Evolutionary conservation across 2,113 vertebrate species (phyloP).

Genomic region (Rhabdornis inornatus): DNA sequence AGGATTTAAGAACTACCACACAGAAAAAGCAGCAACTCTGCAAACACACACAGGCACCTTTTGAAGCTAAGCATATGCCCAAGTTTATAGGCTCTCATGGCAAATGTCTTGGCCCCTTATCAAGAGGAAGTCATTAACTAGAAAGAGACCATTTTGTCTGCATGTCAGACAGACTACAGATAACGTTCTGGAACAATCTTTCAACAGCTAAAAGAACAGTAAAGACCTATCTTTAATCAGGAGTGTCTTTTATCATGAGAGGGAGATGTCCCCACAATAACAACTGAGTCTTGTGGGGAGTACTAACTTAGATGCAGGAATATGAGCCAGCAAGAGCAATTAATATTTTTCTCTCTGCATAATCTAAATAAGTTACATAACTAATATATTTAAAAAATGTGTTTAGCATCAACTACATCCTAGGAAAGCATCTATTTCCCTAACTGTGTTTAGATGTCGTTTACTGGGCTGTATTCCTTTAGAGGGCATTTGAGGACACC

Average conservation of each 20-base stretch:
- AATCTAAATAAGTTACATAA: not conserved
- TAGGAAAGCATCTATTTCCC: not conserved
- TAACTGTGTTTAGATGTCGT: not conserved
- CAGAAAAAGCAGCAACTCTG: not conserved
- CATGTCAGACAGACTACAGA: not conserved
- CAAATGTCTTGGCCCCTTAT: not conserved
- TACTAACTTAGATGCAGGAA: not conserved
- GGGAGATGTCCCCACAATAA: not conserved
- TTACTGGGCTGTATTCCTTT: not conserved
- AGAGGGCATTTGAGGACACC: not conserved
- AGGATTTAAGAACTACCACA: not conserved
- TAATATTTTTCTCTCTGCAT: not conserved
- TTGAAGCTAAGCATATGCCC: not conserved
- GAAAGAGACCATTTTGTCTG: not conserved
- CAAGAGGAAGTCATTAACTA: not conserved
- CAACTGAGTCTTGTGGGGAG: not conserved
- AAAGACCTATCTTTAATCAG: not conserved
- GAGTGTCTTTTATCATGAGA: rapidly evolving
- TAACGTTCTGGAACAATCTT: not conserved
- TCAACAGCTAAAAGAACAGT: not conserved
- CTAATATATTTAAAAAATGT: not conserved
- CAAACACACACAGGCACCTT: not conserved
- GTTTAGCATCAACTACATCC: not conserved
- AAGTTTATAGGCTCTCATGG: not conserved
- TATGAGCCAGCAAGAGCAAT: not conserved